A percentile compares a stretch with the other conserved stretches of the same genome.
Evolutionary conservation across 2,888 invertebrate species (phyloP).

Genomic region (Metopia argyrocephala): DNA sequence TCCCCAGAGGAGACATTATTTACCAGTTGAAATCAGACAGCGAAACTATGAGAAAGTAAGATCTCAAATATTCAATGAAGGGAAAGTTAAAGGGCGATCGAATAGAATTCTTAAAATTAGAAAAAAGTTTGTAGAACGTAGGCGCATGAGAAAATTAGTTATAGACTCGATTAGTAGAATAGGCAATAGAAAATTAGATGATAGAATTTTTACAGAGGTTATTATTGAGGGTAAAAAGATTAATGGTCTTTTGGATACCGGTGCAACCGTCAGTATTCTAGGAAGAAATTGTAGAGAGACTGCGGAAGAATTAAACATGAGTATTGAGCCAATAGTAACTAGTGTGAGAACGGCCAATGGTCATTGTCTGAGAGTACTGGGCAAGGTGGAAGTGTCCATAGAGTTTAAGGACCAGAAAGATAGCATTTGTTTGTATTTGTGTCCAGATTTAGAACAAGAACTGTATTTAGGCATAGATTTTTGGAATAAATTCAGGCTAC

Average conservation of each 20-base stretch:
- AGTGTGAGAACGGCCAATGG: constrained; percentile 3
- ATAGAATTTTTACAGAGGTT: no score
- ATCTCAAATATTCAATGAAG: neutral
- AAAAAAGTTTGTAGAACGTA: neutral
- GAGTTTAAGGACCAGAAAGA: neutral
- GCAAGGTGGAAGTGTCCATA: neutral
- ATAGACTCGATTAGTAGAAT: no score
- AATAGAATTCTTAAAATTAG: neutral
- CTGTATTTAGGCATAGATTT: no score
- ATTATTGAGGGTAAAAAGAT: no score
- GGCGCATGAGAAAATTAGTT: neutral
- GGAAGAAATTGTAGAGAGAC: no score
- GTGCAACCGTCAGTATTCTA: neutral
- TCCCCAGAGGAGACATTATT: neutral
- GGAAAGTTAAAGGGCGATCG: neutral
- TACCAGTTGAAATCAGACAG: neutral
- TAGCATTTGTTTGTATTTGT: neutral
- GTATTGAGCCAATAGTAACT: neutral
- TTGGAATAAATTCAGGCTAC: no score
- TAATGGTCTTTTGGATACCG: constrained; percentile 6
- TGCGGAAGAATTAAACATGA: neutral
- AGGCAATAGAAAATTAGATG: no score
- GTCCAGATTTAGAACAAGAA: constrained; percentile 3
- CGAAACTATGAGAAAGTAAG: neutral
- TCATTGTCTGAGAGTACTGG: neutral